Conservation (phyloP, 2,888 invertebrate species). For the Sclerodermus sp. region DNA sequence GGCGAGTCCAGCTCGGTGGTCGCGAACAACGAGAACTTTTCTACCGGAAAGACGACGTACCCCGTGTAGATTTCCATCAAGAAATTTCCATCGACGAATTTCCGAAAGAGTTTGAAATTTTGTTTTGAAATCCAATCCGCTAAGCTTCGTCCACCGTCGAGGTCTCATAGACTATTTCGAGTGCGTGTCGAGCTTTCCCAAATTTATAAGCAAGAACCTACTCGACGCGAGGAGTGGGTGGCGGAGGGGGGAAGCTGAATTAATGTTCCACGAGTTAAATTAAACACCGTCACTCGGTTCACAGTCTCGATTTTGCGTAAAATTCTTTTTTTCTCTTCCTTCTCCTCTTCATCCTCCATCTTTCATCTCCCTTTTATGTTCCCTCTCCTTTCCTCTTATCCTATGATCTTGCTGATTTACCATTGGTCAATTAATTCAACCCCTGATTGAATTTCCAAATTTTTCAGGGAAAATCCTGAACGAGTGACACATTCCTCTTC, state of each 20-base stretch:
- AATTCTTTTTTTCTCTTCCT: slow-evolving; percentile 4
- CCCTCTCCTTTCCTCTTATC: no score
- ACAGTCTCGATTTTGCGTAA: slow-evolving; percentile 16
- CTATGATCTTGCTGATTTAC: no score
- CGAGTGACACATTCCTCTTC: no score
- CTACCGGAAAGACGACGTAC: no score
- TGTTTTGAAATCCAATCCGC: slow-evolving; percentile 44
- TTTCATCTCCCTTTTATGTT: background rate
- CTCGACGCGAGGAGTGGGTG: slow-evolving; percentile 32
- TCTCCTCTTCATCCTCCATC: background rate
- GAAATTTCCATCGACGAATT: no score
- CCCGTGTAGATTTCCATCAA: no score
- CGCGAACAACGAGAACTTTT: no score
- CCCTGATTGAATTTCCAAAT: no score
- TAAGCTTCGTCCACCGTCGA: slow-evolving; percentile 21
- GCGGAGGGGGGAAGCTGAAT: slow-evolving; percentile 37
- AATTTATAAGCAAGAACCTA: slow-evolving; percentile 49
- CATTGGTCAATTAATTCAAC: no score
- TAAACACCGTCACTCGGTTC: slow-evolving; percentile 35
- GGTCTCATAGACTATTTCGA: slow-evolving; percentile 50
- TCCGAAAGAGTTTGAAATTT: background rate
- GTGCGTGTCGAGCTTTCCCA: slow-evolving; percentile 47
- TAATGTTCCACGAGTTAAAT: slow-evolving; percentile 44
- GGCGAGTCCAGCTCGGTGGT: no score
- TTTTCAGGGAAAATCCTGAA: no score